Evolutionary conservation across 2,797 vertebrate species (phyloP), one percentile per base, ranked within the genome.

Genomic region (Chanos chanos): DNA sequence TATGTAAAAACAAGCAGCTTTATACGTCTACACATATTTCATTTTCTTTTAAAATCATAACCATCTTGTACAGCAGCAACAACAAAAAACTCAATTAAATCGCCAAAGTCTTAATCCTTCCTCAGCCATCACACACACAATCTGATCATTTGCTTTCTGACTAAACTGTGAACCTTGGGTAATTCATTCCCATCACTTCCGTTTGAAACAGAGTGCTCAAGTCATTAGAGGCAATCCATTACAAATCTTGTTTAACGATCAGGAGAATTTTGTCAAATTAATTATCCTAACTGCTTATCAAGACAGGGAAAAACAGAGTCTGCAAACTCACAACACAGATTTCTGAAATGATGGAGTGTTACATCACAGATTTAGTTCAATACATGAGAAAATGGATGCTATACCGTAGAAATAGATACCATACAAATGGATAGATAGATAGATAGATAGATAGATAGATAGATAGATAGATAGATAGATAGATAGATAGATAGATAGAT

Each of bases 141-240:
- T 41, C 19, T 43, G 39, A 41, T 56, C 40, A 47, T 51, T 24
- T 61, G 53, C 48, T 59, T 30, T 27, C 24, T 24, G 59, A 37
- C 39, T 52, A 41, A 59, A 54, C n/a, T 48, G 63, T 44, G 22
- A 34, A 41, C n/a, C 16, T 45, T 53, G 21, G 21, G 54, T 64
- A 49, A 68, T 65, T 52, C 56, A 47, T 61, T 72, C 61, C 44
- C 33, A 64, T 43, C 19, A n/a, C 40, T 43, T 40, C 43, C 25
- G 58, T 40, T 56, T 39, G 45, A 63, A 70, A 56, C 54, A 43
- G 40, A 18, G 44, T 54, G 51, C 43, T 45, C 44, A 66, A 72
- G 54, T 57, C 66, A 69, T 74, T 71, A 75, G 66, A 65, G 48
- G 27, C 50, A 73, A 74, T 71, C 57, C 58, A 75, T 75, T 68